Evolutionary conservation across 2,888 invertebrate species (phyloP).

Genomic region (Leptinotarsa peninsularis): DNA sequence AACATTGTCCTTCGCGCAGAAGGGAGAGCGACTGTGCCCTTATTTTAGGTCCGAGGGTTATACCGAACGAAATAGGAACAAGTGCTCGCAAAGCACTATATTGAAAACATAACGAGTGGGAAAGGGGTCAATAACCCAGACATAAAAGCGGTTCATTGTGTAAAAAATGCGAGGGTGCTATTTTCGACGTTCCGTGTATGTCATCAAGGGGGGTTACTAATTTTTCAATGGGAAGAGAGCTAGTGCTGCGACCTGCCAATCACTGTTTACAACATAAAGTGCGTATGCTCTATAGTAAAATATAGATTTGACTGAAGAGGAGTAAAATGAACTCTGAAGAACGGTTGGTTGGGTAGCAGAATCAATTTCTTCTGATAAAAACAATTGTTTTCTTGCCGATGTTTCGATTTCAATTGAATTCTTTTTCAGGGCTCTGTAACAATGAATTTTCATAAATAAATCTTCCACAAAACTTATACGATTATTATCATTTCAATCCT

Average conservation of each 20-base stretch:
- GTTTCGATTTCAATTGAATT: no score
- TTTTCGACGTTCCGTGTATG: slow-evolving; percentile 3
- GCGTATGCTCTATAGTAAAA: neutral
- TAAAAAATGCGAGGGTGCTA: slow-evolving; percentile 18
- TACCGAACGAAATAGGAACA: slow-evolving; percentile 30
- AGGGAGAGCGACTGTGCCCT: slow-evolving; percentile 8
- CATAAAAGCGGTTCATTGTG: slow-evolving; percentile 12
- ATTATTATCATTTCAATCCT: no score
- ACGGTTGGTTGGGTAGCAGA: no score
- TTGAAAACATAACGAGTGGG: slow-evolving; percentile 31
- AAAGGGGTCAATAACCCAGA: slow-evolving; percentile 33
- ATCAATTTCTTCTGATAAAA: no score
- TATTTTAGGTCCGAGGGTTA: neutral
- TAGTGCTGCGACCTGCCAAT: slow-evolving; percentile 1
- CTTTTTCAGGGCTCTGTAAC: no score
- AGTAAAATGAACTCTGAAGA: no score
- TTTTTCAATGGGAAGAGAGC: neutral
- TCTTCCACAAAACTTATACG: no score
- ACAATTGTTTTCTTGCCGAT: no score
- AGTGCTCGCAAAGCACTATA: slow-evolving; percentile 34
- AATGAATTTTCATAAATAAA: no score
- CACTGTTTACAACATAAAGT: neutral
- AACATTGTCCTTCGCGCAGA: neutral
- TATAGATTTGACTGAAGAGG: no score
- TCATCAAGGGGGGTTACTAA: neutral